Evolutionary conservation across 2,113 vertebrate genomes (phyloP).

Genomic region (Redunca redunca): DNA sequence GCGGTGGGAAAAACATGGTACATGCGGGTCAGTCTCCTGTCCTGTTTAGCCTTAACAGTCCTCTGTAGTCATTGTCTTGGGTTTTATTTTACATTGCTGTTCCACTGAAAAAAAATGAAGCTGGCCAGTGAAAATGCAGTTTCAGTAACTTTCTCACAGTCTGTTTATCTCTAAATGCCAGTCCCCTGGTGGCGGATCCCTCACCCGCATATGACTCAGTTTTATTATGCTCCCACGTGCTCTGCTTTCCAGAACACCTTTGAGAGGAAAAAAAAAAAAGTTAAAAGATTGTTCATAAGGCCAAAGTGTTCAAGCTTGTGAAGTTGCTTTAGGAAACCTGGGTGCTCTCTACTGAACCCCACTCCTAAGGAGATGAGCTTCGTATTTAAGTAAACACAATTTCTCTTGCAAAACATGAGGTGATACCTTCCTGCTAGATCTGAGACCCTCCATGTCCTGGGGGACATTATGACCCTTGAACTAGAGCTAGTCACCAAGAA

Average conservation of each 20-base stretch:
- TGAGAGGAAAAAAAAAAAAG: conserved; percentile 21
- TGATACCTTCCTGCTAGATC: background rate
- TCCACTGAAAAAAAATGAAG: conserved; percentile 36
- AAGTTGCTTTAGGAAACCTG: background rate
- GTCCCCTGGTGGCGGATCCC: conserved; percentile 14
- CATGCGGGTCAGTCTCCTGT: background rate
- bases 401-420: background rate
- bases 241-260: conserved; percentile 43
- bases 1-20: conserved; percentile 9
- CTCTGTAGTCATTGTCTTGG: background rate
- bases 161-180: conserved; percentile 51
- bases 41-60: conserved; percentile 38
- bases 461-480: background rate
- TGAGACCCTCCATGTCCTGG: background rate
- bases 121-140: background rate
- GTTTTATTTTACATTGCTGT: background rate
- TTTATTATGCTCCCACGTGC: conserved; percentile 33
- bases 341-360: background rate
- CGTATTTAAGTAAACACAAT: background rate
- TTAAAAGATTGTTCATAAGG: background rate
- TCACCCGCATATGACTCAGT: conserved; percentile 21
- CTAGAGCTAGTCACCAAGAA: background rate
- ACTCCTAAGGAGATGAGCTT: background rate
- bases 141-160: conserved; percentile 30
- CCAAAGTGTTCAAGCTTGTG: background rate